Percentiles rank a stretch among this genome's conserved stretches.
Conservation (phyloP, 2,888 invertebrate genomes). For the Catocala fraxini region DNA sequence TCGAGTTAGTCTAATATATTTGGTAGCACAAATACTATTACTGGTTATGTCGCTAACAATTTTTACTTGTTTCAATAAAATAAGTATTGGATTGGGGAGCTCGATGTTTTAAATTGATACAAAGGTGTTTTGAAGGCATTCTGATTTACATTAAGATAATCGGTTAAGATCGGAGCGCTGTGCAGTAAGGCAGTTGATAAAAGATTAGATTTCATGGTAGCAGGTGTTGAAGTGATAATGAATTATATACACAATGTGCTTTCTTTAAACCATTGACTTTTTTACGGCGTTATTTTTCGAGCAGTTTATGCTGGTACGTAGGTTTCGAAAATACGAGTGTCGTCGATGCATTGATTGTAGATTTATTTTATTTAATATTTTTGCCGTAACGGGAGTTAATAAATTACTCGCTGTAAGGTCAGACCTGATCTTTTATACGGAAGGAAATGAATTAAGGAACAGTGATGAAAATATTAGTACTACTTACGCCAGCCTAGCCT, state of each 20-base stretch:
- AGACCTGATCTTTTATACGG: too few species aligned
- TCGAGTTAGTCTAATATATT: slow-evolving; percentile 16
- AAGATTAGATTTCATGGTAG: slow-evolving; percentile 54
- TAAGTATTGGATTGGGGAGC: slow-evolving; percentile 16
- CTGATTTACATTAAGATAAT: slow-evolving; percentile 57
- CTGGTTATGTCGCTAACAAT: slow-evolving; percentile 1
- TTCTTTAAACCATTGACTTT: slow-evolving; percentile 40
- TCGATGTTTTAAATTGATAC: slow-evolving; percentile 43
- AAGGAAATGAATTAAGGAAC: too few species aligned
- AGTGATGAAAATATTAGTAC: too few species aligned
- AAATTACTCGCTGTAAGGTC: too few species aligned
- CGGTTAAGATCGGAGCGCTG: slow-evolving; percentile 49
- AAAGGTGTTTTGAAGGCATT: slow-evolving; percentile 54
- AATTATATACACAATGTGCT: slow-evolving; percentile 51
- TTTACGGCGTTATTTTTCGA: slow-evolving; percentile 55
- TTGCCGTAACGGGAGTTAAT: too few species aligned
- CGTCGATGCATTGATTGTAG: slow-evolving; percentile 1
- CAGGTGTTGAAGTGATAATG: slow-evolving; percentile 57
- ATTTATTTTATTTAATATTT: too few species aligned
- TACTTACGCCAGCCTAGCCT: too few species aligned
- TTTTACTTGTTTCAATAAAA: background rate
- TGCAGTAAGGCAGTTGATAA: slow-evolving; percentile 45
- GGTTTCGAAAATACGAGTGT: slow-evolving; percentile 4
- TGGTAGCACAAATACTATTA: slow-evolving; percentile 14
- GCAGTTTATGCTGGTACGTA: slow-evolving; percentile 49